Base-by-base conservation (phyloP, 1,140 invertebrate species). In the Cydia splendana region DNA sequence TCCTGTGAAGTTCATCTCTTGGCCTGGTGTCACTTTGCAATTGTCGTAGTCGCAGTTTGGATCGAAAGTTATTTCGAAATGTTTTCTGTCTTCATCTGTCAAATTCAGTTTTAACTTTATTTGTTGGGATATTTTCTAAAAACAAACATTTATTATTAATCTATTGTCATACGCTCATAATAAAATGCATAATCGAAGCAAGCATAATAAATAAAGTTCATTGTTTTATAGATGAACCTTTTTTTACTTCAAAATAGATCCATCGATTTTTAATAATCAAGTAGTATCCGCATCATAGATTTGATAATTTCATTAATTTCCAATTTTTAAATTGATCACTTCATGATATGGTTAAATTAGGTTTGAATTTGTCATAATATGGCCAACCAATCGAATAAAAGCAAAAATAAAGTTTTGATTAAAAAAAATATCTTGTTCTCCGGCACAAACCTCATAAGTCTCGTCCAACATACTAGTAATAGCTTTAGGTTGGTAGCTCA, bases 81-180 rank as follows among this genome's bases (percentile, higher is more conserved):
- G 24, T 0, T 71, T 38, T 18, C 18, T 18, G 2, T 38, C 34
- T 0, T 42, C 30, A 20, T 34, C 30, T 38, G 67, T 24, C 30
- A 71, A 18, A 42, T 42, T 71, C 13, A 71, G 15, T 71, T 38
- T 71, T 9, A 71, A 18, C 15, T 38, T 38, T 34, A 71, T 71
- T 71, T 71, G 28, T 20, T 71, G 30, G 34, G 67, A 38, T 71
- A 71, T 71, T 18, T 38, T 71, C 67, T 71, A 30, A 42, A 71
- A 71, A 71, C 18, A 10, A 62, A n/a, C 6, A 51, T 51, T 57
- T 57, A 18, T 18, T 57, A 20, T 51, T 15, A n/a, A n/a, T 34
- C 34, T 34, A 34, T 4, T 51, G 9, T 51, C 12, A 51, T 2
- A 10, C 38, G 38, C 38, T 42, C 38, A 42, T 42, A 42, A 42